Evolutionary conservation across 1,140 invertebrate species (phyloP), one percentile per base, ranked within the genome.

Genomic region (Notospermus geniculatus): DNA sequence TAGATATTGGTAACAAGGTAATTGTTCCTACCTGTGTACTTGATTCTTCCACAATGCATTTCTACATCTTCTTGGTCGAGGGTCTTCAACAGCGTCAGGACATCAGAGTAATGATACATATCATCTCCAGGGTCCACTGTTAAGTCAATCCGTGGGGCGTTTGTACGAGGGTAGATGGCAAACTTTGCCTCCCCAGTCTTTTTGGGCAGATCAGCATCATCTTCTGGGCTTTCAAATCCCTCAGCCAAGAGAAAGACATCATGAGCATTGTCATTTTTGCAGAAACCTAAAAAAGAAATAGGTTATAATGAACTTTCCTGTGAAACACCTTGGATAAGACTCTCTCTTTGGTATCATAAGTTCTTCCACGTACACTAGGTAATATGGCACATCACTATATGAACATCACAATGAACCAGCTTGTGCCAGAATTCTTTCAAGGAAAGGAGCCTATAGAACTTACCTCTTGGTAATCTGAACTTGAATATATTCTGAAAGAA

Each of bases 31-130:
- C 32, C 58, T n/a, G 58, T 56, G 23, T 4, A 71, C 9, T 74
- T 60, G 50, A 78, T 66, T 53, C 76, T 63, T 15, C 76, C 76
- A 70, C 76, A 78, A 64, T 78, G 76, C 75, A 78, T 77, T 65
- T 71, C 62, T 1, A 72, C 62, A 55, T 71, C 71, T 36, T 73
- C 74, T 19, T 69, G 63, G 43, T 53, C 43, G 1, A 60, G 54
- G 41, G 69, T 74, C 5, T 72, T 45, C 1, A 75, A 54, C 0
- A 77, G 57, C 27, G 73, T 73, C 64, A 75, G 53, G n/a, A 75
- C 62, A 45, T 70, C 68, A 11, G 70, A 69, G 56, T 62, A 75
- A 56, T 70, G 60, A 58, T 77, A 79, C 63, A 76, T 75, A 55
- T 76, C 65, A 13, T 75, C 68, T 1, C 74, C 74, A n/a, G 68